Conservation (phyloP, 2,113 vertebrate species). For the Tragelaphus imberbis region DNA sequence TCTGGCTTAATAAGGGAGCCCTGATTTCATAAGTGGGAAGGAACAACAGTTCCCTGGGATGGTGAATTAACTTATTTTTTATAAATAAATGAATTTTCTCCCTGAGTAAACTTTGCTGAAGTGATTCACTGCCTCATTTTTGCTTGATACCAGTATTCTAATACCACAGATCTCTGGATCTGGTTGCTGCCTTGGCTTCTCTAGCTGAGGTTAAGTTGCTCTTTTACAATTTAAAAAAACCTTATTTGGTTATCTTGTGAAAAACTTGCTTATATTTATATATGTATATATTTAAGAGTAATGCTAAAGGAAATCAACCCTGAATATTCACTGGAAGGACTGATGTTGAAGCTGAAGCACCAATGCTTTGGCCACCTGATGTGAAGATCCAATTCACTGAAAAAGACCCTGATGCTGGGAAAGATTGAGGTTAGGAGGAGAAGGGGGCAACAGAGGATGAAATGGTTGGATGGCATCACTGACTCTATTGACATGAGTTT, state of each 20-base stretch:
- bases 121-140: not conserved
- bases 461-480: not conserved
- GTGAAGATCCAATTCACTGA: not conserved
- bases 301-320: not conserved
- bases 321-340: not conserved
- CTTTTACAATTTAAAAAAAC: not conserved
- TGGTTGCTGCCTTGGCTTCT: not conserved
- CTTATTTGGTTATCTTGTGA: not conserved
- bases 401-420: not conserved
- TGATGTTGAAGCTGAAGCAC: not conserved
- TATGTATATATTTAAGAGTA: not conserved
- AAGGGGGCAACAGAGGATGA: not conserved
- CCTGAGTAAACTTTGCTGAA: conserved; percentile 15
- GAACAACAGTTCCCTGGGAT: conserved; percentile 14
- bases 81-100: conserved; percentile 51
- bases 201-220: not conserved
- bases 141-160: not conserved
- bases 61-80: conserved; percentile 37
- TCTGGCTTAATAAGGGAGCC: conserved; percentile 37
- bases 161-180: not conserved
- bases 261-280: not conserved
- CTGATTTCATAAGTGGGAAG: conserved; percentile 41
- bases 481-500: not conserved
- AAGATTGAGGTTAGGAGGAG: not conserved
- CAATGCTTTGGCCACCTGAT: not conserved